Evolutionary conservation across 2,113 vertebrate species (phyloP).

Genomic region (Nycticebus coucang): DNA sequence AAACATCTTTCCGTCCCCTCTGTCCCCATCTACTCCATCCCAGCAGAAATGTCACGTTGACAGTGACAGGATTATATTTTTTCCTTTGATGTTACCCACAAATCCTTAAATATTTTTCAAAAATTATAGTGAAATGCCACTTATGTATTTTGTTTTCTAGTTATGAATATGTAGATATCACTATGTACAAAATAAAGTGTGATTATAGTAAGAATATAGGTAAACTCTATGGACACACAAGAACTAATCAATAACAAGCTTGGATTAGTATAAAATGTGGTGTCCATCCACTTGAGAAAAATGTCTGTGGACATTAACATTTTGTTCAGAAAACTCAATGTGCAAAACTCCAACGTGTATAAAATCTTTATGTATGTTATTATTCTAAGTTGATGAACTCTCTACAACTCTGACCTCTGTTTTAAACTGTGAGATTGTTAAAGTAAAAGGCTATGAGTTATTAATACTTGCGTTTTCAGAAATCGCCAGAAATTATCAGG

Average conservation of each 20-base stretch:
- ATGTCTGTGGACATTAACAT: neutral
- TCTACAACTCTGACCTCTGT: neutral
- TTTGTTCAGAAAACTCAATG: neutral
- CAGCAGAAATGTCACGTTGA: neutral
- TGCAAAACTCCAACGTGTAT: neutral
- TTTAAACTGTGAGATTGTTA: neutral
- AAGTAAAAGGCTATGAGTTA: neutral
- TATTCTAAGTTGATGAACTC: neutral
- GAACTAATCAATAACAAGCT: neutral
- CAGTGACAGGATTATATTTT: neutral
- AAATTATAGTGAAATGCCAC: neutral
- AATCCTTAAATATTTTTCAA: neutral
- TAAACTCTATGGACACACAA: neutral
- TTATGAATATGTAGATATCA: neutral
- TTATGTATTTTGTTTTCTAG: neutral
- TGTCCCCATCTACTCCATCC: neutral
- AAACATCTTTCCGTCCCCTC: neutral
- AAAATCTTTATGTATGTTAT: neutral
- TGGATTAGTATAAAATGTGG: neutral
- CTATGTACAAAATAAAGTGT: neutral
- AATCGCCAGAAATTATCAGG: neutral
- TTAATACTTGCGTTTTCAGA: neutral
- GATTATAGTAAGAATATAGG: neutral
- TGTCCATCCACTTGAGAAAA: slow-evolving; percentile 1
- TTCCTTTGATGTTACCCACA: neutral